A percentile compares a stretch with the other conserved stretches of the same genome.
Conservation (phyloP, 2,113 vertebrate species). For the Dipodomys merriami region DNA sequence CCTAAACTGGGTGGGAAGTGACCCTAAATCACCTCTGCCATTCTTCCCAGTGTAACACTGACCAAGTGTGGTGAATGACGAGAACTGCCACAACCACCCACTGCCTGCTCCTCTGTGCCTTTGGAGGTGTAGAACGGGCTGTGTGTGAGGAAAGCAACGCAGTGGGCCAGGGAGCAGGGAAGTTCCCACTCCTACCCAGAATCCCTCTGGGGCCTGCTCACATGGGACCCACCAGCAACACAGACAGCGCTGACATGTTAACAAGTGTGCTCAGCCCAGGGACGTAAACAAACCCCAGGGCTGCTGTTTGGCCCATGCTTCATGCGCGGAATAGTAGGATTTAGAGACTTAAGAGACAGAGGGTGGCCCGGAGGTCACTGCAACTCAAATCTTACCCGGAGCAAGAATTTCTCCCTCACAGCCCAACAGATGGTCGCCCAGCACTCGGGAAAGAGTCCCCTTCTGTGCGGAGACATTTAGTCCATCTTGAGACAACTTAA, state of each 20-base stretch:
- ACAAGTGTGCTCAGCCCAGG: background rate
- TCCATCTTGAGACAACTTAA: background rate
- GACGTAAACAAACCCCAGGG: background rate
- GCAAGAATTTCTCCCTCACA: background rate
- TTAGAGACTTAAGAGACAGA: background rate
- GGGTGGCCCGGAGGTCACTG: background rate
- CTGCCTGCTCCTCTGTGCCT: background rate
- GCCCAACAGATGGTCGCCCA: background rate
- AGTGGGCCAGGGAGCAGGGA: background rate
- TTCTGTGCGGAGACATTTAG: background rate
- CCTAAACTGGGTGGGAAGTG: background rate
- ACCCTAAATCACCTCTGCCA: background rate
- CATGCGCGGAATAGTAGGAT: background rate
- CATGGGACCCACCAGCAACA: background rate
- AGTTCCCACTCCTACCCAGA: slow-evolving; percentile 11
- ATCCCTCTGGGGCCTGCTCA: background rate
- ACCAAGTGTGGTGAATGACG: background rate
- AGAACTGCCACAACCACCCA: background rate
- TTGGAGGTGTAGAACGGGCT: background rate
- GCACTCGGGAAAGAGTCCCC: background rate
- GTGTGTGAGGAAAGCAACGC: background rate
- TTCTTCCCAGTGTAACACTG: background rate
- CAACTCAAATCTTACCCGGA: background rate
- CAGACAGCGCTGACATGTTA: slow-evolving; percentile 2
- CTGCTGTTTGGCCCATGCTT: background rate